These are phyloP conservation scores for Cyprinodon brontotheroides DNA, from an alignment of 2,113 vertebrate genomes.

Conservation along the genomic window DNA sequence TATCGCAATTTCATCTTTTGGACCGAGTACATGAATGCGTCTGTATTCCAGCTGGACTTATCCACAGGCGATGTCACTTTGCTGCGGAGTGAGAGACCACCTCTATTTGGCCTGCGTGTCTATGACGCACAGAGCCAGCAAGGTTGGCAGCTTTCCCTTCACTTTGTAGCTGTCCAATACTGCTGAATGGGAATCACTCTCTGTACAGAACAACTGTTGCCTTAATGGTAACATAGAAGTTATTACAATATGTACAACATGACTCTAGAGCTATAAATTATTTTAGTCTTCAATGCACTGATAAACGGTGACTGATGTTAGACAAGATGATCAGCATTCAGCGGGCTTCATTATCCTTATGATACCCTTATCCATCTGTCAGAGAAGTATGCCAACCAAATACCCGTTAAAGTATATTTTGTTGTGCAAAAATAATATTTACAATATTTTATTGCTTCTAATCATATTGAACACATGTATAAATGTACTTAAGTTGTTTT, in stretches of 20 bases:
- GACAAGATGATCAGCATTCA: background rate
- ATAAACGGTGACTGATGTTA: background rate
- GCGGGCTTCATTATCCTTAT: background rate
- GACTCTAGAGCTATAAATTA: background rate
- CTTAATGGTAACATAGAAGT: background rate
- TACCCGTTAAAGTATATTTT: background rate
- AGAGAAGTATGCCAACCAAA: background rate
- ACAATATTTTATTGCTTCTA: background rate
- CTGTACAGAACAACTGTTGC: slow-evolving; percentile 23
- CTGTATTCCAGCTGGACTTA: slow-evolving; percentile 95
- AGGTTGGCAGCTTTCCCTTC: slow-evolving; percentile 79
- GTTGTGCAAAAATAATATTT: background rate
- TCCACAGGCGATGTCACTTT: slow-evolving; percentile 86
- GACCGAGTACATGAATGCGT: slow-evolving; percentile 99
- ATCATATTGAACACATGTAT: background rate
- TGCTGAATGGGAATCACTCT: slow-evolving; percentile 32
- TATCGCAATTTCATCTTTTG: slow-evolving; percentile 93
- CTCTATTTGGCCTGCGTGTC: slow-evolving; percentile 93
- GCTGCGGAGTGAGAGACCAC: slow-evolving; percentile 90
- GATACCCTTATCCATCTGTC: background rate
- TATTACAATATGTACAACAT: background rate
- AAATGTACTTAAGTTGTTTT: background rate
- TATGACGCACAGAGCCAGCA: slow-evolving; percentile 94
- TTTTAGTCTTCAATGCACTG: background rate
- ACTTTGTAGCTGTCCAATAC: slow-evolving; percentile 13